A percentile compares a stretch with the other conserved stretches of the same genome.
Evolutionary conservation across 2,113 vertebrate species (phyloP).

Genomic region (Plestiodon gilberti): DNA sequence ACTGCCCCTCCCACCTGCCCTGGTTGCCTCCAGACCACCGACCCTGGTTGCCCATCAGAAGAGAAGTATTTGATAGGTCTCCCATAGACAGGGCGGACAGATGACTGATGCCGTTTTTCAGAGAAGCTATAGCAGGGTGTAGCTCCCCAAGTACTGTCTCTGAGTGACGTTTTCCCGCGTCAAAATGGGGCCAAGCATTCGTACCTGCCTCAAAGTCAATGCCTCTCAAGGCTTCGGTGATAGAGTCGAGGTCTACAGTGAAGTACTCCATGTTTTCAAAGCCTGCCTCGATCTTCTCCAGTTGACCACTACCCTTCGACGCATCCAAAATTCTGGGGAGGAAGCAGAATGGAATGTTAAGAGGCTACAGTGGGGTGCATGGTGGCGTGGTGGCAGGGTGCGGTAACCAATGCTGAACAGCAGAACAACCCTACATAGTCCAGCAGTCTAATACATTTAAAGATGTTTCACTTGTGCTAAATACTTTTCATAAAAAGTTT

Average conservation of each 20-base stretch:
- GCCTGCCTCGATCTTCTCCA: conserved; percentile 88
- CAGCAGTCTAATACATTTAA: too few relatives aligned
- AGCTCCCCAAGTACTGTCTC: neutral
- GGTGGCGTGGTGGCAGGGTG: too few relatives aligned
- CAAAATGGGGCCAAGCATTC: fast-evolving
- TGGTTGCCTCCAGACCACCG: neutral
- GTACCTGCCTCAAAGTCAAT: conserved; percentile 85
- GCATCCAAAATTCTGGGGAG: conserved; percentile 87
- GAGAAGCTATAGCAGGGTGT: neutral
- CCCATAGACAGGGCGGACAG: neutral
- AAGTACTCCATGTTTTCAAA: conserved; percentile 97
- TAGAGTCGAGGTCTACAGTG: conserved; percentile 84
- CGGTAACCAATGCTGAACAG: neutral
- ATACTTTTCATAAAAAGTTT: too few relatives aligned
- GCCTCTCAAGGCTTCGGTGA: conserved; percentile 77
- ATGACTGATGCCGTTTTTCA: neutral
- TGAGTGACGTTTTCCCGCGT: neutral
- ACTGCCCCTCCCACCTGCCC: neutral
- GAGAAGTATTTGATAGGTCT: neutral
- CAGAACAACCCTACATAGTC: too few relatives aligned
- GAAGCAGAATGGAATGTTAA: conserved; percentile 14
- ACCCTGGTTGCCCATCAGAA: neutral
- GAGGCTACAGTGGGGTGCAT: too few relatives aligned
- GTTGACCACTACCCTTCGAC: conserved; percentile 84
- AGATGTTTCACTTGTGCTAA: too few relatives aligned